phyloP scores from a whole-genome alignment of 2,797 vertebrate genomes.

The Danio jaintianensis region DNA sequence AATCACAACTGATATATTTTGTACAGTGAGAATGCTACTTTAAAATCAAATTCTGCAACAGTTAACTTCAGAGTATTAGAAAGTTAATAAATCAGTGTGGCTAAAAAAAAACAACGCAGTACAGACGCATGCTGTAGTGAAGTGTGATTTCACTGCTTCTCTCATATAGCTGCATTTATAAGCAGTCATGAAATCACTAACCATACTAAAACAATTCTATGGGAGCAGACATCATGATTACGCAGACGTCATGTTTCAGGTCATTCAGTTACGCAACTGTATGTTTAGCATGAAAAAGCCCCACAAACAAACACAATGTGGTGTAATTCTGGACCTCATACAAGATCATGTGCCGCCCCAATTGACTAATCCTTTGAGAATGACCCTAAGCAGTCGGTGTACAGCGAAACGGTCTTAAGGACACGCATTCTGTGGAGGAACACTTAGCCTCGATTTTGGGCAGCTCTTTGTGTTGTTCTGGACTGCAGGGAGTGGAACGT shows the following conservation, averaged over 20 bases:
- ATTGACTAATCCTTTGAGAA: slow-evolving; percentile 48
- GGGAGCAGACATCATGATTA: slow-evolving; percentile 6
- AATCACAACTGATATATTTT: too few species aligned
- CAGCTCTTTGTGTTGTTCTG: slow-evolving; percentile 56
- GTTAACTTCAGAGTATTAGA: neutral
- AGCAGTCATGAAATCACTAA: neutral
- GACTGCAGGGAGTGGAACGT: slow-evolving; percentile 56
- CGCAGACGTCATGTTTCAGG: neutral
- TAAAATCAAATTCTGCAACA: too few species aligned
- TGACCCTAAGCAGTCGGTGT: slow-evolving; percentile 42
- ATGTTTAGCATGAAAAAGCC: slow-evolving; percentile 12
- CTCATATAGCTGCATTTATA: neutral
- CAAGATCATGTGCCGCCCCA: slow-evolving; percentile 30
- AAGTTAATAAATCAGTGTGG: neutral
- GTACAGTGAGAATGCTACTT: too few species aligned
- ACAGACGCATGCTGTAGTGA: neutral
- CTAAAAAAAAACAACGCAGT: neutral
- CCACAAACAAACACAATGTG: slow-evolving; percentile 39
- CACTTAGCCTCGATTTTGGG: slow-evolving; percentile 61
- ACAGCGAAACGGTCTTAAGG: slow-evolving; percentile 29
- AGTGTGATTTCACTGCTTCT: slow-evolving; percentile 8
- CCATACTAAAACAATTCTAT: neutral
- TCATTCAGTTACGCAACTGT: slow-evolving; percentile 6
- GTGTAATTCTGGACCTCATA: slow-evolving; percentile 28
- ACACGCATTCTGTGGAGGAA: slow-evolving; percentile 37